Conservation (phyloP, 2,797 vertebrate genomes). For the Lacerta agilis region DNA sequence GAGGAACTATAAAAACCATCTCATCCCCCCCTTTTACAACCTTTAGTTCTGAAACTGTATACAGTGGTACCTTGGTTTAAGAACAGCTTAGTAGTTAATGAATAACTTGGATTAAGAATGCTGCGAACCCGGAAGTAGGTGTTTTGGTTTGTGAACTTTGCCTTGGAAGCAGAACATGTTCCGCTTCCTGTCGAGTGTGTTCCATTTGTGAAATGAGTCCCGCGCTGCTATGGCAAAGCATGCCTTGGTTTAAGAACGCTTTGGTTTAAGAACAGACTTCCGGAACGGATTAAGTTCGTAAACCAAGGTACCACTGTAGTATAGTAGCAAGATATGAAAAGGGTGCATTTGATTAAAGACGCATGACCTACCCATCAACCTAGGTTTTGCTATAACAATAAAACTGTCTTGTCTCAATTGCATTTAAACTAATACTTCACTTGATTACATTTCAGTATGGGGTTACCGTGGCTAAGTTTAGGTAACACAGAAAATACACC, state of each 20-base stretch:
- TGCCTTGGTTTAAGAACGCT: too few species aligned
- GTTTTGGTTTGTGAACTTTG: too few species aligned
- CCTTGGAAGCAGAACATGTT: too few species aligned
- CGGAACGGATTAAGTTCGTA: too few species aligned
- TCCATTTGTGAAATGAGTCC: too few species aligned
- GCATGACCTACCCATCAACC: neutral
- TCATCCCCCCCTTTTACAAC: neutral
- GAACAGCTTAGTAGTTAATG: too few species aligned
- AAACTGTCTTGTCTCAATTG: slow-evolving; percentile 44
- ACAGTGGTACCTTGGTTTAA: too few species aligned
- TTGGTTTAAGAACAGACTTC: too few species aligned
- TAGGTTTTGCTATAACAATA: slow-evolving; percentile 49
- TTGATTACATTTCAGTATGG: slow-evolving; percentile 45
- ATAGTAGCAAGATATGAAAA: neutral
- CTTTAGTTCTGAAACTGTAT: neutral
- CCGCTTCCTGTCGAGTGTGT: too few species aligned
- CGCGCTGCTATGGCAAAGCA: too few species aligned
- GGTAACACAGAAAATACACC: slow-evolving; percentile 46
- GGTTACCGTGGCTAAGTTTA: slow-evolving; percentile 48
- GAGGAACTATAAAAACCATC: neutral
- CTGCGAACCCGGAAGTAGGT: too few species aligned
- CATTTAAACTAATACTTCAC: slow-evolving; percentile 29
- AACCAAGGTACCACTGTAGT: neutral
- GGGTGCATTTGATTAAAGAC: slow-evolving; percentile 53
- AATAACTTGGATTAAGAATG: too few species aligned